Evolutionary conservation across 2,888 invertebrate species (phyloP).

Genomic region (Neuroscelio doddi): DNA sequence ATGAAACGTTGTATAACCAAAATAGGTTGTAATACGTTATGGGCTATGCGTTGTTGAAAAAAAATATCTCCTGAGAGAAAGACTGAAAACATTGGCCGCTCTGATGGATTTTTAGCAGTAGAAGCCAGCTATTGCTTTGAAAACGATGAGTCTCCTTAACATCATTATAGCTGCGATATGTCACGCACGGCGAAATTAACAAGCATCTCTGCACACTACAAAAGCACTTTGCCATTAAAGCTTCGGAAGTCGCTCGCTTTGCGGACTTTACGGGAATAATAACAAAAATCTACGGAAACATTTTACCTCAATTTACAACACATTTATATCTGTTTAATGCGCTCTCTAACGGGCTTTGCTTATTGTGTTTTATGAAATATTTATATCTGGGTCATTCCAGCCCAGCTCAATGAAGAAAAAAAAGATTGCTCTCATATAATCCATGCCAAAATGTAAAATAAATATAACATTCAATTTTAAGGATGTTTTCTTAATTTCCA

Average conservation of each 20-base stretch:
- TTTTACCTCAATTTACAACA: slow-evolving; percentile 18
- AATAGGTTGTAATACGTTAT: background rate
- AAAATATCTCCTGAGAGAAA: background rate
- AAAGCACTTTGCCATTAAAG: slow-evolving; percentile 15
- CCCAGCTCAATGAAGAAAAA: no score
- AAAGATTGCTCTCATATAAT: no score
- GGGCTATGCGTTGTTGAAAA: background rate
- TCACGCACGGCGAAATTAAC: slow-evolving; percentile 7
- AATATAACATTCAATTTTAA: no score
- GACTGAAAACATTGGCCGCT: no score
- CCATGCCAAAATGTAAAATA: no score
- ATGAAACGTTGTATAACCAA: slow-evolving; percentile 6
- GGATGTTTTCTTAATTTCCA: no score
- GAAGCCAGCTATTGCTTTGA: slow-evolving; percentile 1
- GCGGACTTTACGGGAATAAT: slow-evolving; percentile 12
- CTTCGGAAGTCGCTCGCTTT: slow-evolving; percentile 14
- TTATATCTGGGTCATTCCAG: no score
- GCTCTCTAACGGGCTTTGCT: slow-evolving; percentile 2
- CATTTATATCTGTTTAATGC: slow-evolving; percentile 10
- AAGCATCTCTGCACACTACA: slow-evolving; percentile 1
- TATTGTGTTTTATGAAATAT: background rate
- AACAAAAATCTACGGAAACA: slow-evolving; percentile 19
- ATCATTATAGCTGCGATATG: slow-evolving; percentile 1
- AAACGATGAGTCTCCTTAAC: background rate
- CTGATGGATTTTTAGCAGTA: background rate